phyloP scores from a whole-genome alignment of 2,113 vertebrate species.

The Serilophus lunatus region DNA sequence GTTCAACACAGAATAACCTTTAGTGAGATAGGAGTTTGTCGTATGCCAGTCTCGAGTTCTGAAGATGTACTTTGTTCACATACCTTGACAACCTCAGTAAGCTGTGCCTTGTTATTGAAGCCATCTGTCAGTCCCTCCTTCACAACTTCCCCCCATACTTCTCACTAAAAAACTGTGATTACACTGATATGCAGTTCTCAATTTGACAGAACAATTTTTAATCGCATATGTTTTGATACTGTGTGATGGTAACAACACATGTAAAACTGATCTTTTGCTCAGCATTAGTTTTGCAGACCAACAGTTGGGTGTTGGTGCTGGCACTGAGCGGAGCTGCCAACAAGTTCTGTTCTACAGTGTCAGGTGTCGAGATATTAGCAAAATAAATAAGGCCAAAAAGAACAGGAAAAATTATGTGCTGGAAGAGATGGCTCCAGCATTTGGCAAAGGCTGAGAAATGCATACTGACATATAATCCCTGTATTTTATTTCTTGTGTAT shows the following conservation, averaged over 20 bases:
- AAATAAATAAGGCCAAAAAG: not conserved
- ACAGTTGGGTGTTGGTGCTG: not conserved
- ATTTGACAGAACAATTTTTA: constrained; percentile 60
- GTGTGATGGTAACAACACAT: constrained; percentile 43
- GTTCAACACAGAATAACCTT: not conserved
- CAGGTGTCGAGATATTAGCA: not conserved
- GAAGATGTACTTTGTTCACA: constrained; percentile 23
- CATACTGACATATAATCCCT: not conserved
- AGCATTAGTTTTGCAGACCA: constrained; percentile 31
- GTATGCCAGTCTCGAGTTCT: not conserved
- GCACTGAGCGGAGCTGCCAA: not conserved
- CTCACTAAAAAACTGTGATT: constrained; percentile 45
- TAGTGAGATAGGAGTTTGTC: not conserved
- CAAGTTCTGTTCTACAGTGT: not conserved
- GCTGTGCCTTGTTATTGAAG: constrained; percentile 31
- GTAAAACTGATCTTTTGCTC: constrained; percentile 35
- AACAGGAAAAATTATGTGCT: not conserved
- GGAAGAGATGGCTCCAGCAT: not conserved
- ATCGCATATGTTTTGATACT: constrained; percentile 59
- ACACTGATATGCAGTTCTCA: constrained; percentile 39
- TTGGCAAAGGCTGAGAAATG: not conserved
- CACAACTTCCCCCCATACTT: not conserved
- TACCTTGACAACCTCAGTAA: not conserved
- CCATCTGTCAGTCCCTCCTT: constrained; percentile 58
- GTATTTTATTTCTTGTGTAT: not conserved